Conservation (phyloP, 2,797 vertebrate genomes). For the Sitta carolinensis region DNA sequence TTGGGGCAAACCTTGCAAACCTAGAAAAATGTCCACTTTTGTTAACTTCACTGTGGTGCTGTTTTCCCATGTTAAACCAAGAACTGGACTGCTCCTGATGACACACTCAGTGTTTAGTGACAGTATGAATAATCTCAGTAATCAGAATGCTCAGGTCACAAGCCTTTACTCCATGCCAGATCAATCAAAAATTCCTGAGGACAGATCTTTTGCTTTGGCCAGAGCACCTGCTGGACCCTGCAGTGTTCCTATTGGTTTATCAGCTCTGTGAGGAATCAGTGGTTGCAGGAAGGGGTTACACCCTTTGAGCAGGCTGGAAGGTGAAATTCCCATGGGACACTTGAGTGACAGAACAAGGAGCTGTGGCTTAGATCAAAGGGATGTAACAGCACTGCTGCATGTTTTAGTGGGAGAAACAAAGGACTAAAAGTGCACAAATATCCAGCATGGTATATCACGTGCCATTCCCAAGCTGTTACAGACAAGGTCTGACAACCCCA, state of each 20-base stretch:
- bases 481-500: neutral
- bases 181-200: neutral
- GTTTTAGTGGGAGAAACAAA: neutral
- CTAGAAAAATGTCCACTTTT: neutral
- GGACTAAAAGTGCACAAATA: neutral
- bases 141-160: neutral
- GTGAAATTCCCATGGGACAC: neutral
- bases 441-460: neutral
- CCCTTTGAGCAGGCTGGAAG: neutral
- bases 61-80: neutral
- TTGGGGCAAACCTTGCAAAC: neutral
- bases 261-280: neutral
- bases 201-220: neutral
- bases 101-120: neutral
- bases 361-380: neutral
- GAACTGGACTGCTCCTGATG: neutral
- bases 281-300: neutral
- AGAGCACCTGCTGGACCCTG: neutral
- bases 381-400: neutral
- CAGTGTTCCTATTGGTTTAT: accelerated
- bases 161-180: neutral
- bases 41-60: neutral
- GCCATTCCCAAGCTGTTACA: neutral
- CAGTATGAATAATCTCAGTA: neutral
- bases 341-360: neutral